Evolutionary conservation across 2,888 invertebrate species (phyloP).

Genomic region (Morpho achilles): DNA sequence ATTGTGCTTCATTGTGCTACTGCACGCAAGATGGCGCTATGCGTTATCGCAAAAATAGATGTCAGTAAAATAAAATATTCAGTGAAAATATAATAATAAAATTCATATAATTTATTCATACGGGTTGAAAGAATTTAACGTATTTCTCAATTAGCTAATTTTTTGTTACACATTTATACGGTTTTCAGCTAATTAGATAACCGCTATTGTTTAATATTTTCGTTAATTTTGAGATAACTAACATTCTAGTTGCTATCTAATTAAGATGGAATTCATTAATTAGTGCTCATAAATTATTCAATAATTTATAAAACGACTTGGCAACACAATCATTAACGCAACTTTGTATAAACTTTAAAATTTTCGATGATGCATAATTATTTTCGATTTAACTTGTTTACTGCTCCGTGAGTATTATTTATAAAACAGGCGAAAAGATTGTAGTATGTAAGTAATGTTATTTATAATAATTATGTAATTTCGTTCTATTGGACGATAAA

Average conservation of each 20-base stretch:
- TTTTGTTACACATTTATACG: neutral
- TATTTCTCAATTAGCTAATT: neutral
- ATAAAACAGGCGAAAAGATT: no score
- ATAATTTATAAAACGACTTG: neutral
- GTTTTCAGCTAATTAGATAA: neutral
- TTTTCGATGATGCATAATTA: no score
- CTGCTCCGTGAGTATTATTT: no score
- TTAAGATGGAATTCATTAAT: neutral
- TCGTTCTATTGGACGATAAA: no score
- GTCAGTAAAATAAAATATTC: neutral
- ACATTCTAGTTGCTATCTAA: neutral
- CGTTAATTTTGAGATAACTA: neutral
- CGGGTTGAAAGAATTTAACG: slow-evolving; percentile 1
- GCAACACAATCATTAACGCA: neutral
- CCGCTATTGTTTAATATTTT: neutral
- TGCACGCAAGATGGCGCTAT: slow-evolving; percentile 48
- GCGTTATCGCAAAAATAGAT: neutral
- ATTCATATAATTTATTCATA: neutral
- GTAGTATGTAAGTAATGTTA: no score
- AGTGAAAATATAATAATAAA: no score
- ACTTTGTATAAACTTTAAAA: neutral
- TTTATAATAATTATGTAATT: no score
- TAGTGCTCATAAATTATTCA: neutral
- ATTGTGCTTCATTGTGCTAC: slow-evolving; percentile 29
- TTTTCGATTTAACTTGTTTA: no score